Conservation (phyloP, 2,113 vertebrate species). For the Aplodontia rufa region DNA sequence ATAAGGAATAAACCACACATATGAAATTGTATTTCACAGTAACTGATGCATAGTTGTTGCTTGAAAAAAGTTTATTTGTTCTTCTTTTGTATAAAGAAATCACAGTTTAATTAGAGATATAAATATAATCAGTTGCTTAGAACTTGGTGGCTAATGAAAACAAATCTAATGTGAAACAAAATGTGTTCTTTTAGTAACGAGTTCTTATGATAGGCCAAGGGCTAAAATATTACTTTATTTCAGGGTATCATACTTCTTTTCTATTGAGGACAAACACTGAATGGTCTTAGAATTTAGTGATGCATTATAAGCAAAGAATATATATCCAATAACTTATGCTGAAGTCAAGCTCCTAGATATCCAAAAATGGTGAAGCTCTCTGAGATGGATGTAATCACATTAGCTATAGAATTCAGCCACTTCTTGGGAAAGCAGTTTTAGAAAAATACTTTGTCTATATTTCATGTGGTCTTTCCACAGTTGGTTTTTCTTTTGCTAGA, state of each 20-base stretch:
- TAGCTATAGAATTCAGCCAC: neutral
- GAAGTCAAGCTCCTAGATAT: neutral
- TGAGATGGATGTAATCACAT: neutral
- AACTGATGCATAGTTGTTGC: neutral
- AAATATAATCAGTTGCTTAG: constrained; percentile 55
- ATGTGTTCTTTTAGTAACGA: neutral
- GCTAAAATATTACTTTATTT: constrained; percentile 27
- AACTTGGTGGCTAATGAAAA: constrained; percentile 1
- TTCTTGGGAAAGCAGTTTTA: constrained; percentile 11
- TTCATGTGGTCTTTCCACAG: neutral
- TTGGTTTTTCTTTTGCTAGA: constrained; percentile 30
- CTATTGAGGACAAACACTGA: neutral
- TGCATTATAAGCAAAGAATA: neutral
- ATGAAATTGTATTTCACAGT: constrained; percentile 14
- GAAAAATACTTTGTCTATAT: constrained; percentile 19
- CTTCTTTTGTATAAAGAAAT: constrained; percentile 44
- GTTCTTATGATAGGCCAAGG: neutral
- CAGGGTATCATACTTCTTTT: neutral
- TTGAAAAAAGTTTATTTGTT: constrained; percentile 52
- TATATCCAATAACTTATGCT: neutral
- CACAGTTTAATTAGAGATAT: constrained; percentile 51
- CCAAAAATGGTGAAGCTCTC: neutral
- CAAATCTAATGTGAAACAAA: constrained; percentile 61
- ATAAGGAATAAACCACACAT: constrained; percentile 9
- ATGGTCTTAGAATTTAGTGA: neutral